These are phyloP conservation scores for Trachelus iudaicus DNA, from an alignment of 2,888 invertebrate genomes.

Conservation along the genomic window DNA sequence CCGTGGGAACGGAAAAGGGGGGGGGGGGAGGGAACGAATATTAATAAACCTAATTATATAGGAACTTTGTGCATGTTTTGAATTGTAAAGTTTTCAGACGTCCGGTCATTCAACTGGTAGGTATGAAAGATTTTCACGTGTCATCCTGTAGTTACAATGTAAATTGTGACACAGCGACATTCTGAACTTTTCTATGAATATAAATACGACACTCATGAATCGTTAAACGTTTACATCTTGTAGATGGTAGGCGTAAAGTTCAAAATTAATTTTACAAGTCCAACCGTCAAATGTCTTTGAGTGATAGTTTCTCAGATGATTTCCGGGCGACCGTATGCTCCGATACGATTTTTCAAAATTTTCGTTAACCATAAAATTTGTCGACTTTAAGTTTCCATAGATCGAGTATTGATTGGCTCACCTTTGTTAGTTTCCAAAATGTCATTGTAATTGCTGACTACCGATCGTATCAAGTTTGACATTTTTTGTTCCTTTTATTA, in stretches of 20 bases:
- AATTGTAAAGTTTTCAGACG: neutral
- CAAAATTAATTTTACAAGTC: neutral
- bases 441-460: constrained; percentile 70
- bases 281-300: neutral
- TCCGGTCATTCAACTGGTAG: neutral
- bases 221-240: neutral
- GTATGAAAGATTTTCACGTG: neutral
- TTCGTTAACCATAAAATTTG: neutral
- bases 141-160: neutral
- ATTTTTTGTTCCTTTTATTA: constrained; percentile 45
- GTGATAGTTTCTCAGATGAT: neutral
- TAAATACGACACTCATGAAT: neutral
- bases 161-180: neutral
- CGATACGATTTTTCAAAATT: neutral
- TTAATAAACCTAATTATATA: neutral
- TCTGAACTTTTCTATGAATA: neutral
- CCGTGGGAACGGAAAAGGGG: rapidly evolving
- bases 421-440: constrained; percentile 67
- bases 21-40: neutral
- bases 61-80: neutral
- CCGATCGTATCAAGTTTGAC: constrained; percentile 66
- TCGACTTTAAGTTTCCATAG: too few species aligned
- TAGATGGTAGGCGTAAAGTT: neutral
- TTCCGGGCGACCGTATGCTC: neutral
- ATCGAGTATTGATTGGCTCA: constrained; percentile 39